Conservation (phyloP, 2,797 vertebrate species). For the Falco peregrinus region DNA sequence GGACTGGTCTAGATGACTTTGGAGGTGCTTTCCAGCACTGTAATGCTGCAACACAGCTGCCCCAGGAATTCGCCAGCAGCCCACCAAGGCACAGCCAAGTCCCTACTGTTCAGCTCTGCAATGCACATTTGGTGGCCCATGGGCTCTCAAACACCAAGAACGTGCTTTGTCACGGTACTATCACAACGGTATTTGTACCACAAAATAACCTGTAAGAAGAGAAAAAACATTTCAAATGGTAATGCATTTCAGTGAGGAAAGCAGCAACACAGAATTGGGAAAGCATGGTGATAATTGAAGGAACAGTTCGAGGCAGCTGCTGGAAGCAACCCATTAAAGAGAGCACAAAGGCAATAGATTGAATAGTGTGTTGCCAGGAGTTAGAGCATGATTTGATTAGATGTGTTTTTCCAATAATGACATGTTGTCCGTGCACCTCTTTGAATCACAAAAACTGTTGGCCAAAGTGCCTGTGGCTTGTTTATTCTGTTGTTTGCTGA, state of each 20-base stretch:
- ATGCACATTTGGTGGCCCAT: accelerated
- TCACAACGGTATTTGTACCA: background rate
- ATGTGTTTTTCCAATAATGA: background rate
- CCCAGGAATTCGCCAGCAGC: background rate
- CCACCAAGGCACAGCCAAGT: background rate
- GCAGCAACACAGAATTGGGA: accelerated
- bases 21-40: background rate
- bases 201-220: background rate
- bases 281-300: background rate
- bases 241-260: background rate
- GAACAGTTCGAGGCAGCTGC: background rate
- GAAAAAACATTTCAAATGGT: background rate
- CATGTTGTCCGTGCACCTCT: background rate
- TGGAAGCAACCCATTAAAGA: background rate
- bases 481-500: background rate
- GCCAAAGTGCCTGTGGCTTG: background rate
- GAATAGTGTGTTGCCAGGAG: background rate
- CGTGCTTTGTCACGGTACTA: background rate
- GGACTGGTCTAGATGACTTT: background rate
- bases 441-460: background rate
- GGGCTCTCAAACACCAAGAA: background rate
- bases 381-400: background rate
- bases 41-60: background rate
- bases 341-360: background rate
- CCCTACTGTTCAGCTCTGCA: background rate